These are phyloP conservation scores for Harpagoxenus sublaevis DNA, from an alignment of 2,888 invertebrate genomes.

Conservation along the genomic window DNA sequence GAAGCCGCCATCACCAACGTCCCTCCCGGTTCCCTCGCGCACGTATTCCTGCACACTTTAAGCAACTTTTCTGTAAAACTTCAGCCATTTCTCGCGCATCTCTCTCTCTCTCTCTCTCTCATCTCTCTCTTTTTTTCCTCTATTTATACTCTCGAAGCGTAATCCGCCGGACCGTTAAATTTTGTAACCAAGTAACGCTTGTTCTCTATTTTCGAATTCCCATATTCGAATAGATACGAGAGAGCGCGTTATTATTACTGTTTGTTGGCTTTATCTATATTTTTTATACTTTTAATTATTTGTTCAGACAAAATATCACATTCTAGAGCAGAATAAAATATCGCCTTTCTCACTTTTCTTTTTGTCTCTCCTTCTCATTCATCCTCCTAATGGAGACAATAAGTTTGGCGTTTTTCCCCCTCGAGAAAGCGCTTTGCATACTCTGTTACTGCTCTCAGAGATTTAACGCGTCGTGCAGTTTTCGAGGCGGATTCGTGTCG, in stretches of 20 bases:
- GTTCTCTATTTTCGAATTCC: conserved; percentile 8
- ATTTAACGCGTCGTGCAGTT: conserved; percentile 48
- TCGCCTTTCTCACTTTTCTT: not conserved
- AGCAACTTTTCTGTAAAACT: conserved; percentile 66
- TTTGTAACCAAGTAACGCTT: not conserved
- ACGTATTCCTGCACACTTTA: conserved; percentile 78
- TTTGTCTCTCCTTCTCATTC: not conserved
- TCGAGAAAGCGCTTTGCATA: conserved; percentile 42
- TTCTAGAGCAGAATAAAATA: conserved; percentile 20
- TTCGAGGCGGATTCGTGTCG: conserved; percentile 22
- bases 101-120: conserved; percentile 3
- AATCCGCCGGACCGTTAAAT: conserved; percentile 10
- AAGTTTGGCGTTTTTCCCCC: conserved; percentile 19
- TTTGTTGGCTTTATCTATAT: not conserved
- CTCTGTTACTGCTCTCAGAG: conserved; percentile 57
- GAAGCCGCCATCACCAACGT: conserved; percentile 66
- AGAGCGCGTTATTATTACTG: not conserved
- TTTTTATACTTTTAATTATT: conserved; percentile 5
- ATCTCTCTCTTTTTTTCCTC: not conserved
- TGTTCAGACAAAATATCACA: not conserved
- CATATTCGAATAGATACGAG: conserved; percentile 4
- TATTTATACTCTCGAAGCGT: not conserved
- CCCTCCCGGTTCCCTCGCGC: conserved; percentile 71
- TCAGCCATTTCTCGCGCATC: not conserved
- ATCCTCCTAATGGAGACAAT: not conserved